Evolutionary conservation across 2,888 invertebrate species (phyloP), one percentile per base, ranked within the genome.

Genomic region (Calliphora vomitoria): DNA sequence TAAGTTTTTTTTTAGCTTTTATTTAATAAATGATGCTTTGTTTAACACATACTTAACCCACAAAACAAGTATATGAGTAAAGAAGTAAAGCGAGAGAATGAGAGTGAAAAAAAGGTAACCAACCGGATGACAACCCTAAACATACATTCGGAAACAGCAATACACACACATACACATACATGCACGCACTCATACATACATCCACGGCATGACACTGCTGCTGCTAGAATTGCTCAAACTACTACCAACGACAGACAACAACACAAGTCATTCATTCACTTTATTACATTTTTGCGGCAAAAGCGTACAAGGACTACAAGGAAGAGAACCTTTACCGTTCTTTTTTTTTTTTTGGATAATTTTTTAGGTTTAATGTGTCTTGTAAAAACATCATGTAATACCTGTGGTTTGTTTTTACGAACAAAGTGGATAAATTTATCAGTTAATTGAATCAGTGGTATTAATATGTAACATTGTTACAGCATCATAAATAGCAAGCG

Each of bases 31-130:
- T 82, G 87, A 85, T 85, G 85, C 82, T 87, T 87, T 87, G 82
- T 87, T 85, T 87, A 87, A 82, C 87, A 87, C 87, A 82, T 87
- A 87, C 87, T 87, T 87, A 87, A 85, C 87, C 87, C 55, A 80
- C 74, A 85, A 87, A 85, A 82, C 15, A 69, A 35, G 85, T 55
- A 85, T 68, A 75, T 41, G 18, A 60, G n/a, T 18, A 69, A 18
- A 50, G 25, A 66, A 47, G 47, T 31, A 47, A 10, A 35, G 55
- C 5, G 4, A n/a, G n/a, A n/a, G 60, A 35, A 50, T 20, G 53
- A 66, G 31, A 68, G 35, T 55, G 64, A 62, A 60, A 72, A 83
- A 35, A 58, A 85, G 79, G 75, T 82, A 87, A 83, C 74, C 74
- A 82, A 82, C 82, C 87, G 74, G 78, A 74, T 78, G 85, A 84